Evolutionary conservation across 1,140 invertebrate genomes (phyloP), one percentile per base, ranked within the genome.

Genomic region (Archivesica marissinica): DNA sequence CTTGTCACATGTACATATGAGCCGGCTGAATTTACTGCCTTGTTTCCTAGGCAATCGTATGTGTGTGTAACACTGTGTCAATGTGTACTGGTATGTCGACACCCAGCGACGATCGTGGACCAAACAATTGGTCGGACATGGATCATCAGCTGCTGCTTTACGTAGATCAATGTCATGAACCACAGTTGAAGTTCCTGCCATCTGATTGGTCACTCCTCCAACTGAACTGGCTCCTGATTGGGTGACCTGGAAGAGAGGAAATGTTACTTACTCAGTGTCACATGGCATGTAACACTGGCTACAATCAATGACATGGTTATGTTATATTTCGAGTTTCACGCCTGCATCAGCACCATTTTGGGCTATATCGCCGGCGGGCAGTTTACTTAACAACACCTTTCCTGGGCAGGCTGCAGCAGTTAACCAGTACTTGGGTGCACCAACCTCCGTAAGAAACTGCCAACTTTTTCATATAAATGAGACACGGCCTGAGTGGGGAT

Each of bases 81-180:
- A 50, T 6, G 44, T 68, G 38, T 64, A 79, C 77, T 79, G 77
- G 59, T 64, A 79, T 20, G 77, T 79, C 0, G 77, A 59, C 9
- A 64, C 17, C 77, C 77, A 79, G 17, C 77, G 38, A 20, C 77
- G 56, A 50, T 79, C 77, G 50, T 79, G 77, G 7, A 79, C 61
- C 2, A 79, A 23, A 30, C 77, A 79, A 28, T 41, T 50, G 1
- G 77, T 64, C n/a, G 77, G 77, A 79, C 77, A 64, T 38, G 68
- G 68, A 50, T 72, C 68, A 28, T 23, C 41, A 47, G 59, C 39
- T 11, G 20, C 4, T 25, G 66, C 1, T n/a, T 72, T 33, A 47
- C 15, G 50, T 17, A 30, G 15, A 50, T 72, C 68, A 30, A 72
- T 20, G 13, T 23, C 3, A 72, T 72, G 41, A 23, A 44, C 38